Evolutionary conservation across 2,888 invertebrate genomes (phyloP), one percentile per base, ranked within the genome.

Genomic region (Aleiodes leptofemur): DNA sequence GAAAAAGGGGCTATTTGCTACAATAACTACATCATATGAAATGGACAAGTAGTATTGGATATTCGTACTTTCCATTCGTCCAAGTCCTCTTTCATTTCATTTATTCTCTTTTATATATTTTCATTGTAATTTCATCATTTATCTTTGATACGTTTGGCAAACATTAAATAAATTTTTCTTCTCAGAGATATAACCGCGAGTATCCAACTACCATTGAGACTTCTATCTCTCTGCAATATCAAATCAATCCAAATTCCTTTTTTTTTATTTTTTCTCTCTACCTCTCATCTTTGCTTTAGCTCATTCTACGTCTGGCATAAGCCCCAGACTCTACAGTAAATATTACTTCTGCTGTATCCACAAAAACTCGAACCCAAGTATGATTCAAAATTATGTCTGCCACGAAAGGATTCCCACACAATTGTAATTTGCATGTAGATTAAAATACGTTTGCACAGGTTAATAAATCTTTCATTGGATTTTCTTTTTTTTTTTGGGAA

Each of bases 161-260:
- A 73, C 56, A 73, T 73, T 66, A 48, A 43, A 73, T 66, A 56
- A 29, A 66, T 56, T 73, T 66, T 72, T 73, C 55, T 70, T 55
- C 23, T 11, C 23, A 48, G 23, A 48, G 48, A 64, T 38, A 50
- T 43, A 48, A 64, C 16, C 9, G 13, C 23, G 50, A 23, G 48
- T 64, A 16, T 48, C 14, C 13, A 43, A 43, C 43, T 43, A 31
- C 57, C 48, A 57, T 70, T 70, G 70, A 48, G 57, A 43, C 70
- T 16, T 38, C 48, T 29, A 23, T 43, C 64, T 64, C 64, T 23
- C 13, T 64, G 43, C 16, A 23, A 64, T 64, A 48, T 48, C 64
- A 69, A 51, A 69, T 50, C 55, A 69, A 51, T 51, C 55, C 31
- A 5, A 31, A 31, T n/a, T n/a, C 29, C 6, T 38, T 69, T 56